Evolutionary conservation across 2,797 vertebrate genomes (phyloP).

Genomic region (Microchirus variegatus): DNA sequence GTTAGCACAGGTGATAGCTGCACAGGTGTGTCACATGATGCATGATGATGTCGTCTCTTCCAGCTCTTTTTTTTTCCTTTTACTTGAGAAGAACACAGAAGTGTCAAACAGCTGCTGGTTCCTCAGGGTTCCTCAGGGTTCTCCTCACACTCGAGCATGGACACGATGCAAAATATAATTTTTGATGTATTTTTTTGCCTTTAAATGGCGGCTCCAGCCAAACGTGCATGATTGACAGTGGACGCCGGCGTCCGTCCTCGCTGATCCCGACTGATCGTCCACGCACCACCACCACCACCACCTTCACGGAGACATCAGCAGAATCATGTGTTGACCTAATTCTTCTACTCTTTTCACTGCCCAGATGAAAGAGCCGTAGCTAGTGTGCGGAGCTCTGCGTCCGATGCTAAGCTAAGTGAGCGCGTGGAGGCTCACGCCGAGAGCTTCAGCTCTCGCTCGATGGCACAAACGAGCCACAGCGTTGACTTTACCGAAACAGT

Average conservation of each 20-base stretch:
- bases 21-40: too few species aligned
- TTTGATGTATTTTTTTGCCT: conserved; percentile 10
- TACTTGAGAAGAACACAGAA: too few species aligned
- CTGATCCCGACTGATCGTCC: conserved; percentile 48
- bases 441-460: conserved; percentile 73
- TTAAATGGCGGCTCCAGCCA: conserved; percentile 23
- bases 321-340: conserved; percentile 75
- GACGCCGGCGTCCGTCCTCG: conserved; percentile 48
- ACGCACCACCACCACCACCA: conserved; percentile 40
- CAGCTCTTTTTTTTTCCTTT: too few species aligned
- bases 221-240: conserved; percentile 63
- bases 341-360: conserved; percentile 84
- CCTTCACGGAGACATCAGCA: conserved; percentile 47
- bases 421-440: conserved; percentile 53
- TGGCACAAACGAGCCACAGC: conserved; percentile 47
- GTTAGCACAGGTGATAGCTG: too few species aligned
- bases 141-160: conserved; percentile 51
- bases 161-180: conserved; percentile 21
- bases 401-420: conserved; percentile 50
- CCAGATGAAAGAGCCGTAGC: conserved; percentile 89
- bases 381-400: conserved; percentile 78
- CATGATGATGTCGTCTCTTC: too few species aligned
- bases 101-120: too few species aligned
- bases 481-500: conserved; percentile 80
- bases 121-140: not conserved